Evolutionary conservation across 2,888 invertebrate genomes (phyloP), one percentile per base, ranked within the genome.

Genomic region (Beris morrisii): DNA sequence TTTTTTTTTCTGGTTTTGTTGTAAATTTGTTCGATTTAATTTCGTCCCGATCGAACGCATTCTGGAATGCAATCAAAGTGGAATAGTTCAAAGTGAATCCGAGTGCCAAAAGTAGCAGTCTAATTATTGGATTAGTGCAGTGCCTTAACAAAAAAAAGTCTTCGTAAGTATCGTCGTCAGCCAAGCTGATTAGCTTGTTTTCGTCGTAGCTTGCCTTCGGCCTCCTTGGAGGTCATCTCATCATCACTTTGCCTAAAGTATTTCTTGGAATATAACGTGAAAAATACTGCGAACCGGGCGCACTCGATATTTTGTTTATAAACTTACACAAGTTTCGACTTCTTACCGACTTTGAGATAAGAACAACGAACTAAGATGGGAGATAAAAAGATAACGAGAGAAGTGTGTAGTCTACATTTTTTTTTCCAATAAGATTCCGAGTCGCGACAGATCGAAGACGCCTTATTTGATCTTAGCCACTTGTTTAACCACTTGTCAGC

Each of bases 251-350:
- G n/a, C 55, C 4, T 30, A 30, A 59, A 2, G 15, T 1, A 58
- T 30, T 61, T 61, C 61, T 61, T 52, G 61, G 61, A 61, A 61
- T 32, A 12, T 28, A 4, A 5, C 52, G 61, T 32, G 50, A 50
- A 43, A 38, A 38, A 7, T 38, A 38, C 7, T 38, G 7, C 38
- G 9, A 38, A 38, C 38, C 9, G 38, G 38, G 38, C 38, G 38
- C 38, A 38, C 5, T 38, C 38, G 1, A 38, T 38, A 5, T 38
- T 38, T 38, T 38, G 5, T 9, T 38, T 9, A 38, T 7, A 9
- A 9, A 38, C 22, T 22, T 22, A 1, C 1, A 22, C 22, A 22
- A 22, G 22, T 22, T 22, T 22, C 22, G 22, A 22, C 22, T 22
- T 22, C 22, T 22, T 22, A 22, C 22, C 22, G 22, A 22, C 2